Evolutionary conservation across 2,797 vertebrate genomes (phyloP), one percentile per base, ranked within the genome.

Genomic region (Semaprochilodus insignis): DNA sequence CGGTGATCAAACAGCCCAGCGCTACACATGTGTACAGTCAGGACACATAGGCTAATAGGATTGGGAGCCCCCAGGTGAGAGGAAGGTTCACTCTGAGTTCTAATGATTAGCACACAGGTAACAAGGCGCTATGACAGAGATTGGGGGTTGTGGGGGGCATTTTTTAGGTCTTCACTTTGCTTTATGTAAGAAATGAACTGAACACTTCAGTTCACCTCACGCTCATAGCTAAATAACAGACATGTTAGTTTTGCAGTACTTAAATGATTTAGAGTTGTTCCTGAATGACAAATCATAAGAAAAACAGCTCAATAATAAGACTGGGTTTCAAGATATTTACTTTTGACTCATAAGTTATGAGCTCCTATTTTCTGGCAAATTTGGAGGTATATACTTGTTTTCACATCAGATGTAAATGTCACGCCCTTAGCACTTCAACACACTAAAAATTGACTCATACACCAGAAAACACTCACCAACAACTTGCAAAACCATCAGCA

Each of bases 61-160:
- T 95, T 95, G 93, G 87, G 93, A 95, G 93, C 94, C 93, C 93
- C 93, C 93, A 94, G 93, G 93, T 94, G 94, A 95, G 94, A 92
- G 91, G 91, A 91, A 92, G 93, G 92, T 94, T 91, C 91, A 90
- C 92, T 93, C 91, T 91, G 93, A 94, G 93, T 91, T 91, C 82
- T 81, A 62, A 25, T 90, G 94, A 94, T 94, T 93, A 94, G 87
- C 91, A 87, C 85, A 87, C 90, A 90, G 91, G 91, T 92, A 86
- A 91, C 87, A 78, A 87, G 90, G 83, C 83, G 84, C 85, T 89
- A 85, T 89, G 81, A 81, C 86, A 82, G 88, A 90, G 76, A 8
- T 25, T 11, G 21, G 63, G 15, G 55, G 76, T 17, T 27, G 77
- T 36, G 70, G 62, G 59, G 40, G 19, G 17, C 17, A 54, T 14